A percentile compares a stretch with the other conserved stretches of the same genome.
These are phyloP conservation scores for Xiphias gladius DNA, from an alignment of 2,113 vertebrate species.

Conservation along the genomic window DNA sequence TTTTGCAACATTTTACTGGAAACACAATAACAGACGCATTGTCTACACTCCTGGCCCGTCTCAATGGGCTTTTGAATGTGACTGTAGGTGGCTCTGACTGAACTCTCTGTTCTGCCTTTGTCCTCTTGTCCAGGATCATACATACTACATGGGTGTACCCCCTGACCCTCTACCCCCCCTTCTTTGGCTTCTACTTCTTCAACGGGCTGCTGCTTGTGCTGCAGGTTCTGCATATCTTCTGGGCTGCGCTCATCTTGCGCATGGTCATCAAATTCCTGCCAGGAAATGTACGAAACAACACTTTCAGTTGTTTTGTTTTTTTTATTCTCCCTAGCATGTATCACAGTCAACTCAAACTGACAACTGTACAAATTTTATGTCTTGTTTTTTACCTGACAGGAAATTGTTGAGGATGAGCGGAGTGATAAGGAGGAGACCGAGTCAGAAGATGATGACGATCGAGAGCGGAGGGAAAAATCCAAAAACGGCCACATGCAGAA, in stretches of 20 bases:
- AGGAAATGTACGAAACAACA: slow-evolving; percentile 86
- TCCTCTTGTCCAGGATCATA: slow-evolving; percentile 88
- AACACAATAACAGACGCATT: slow-evolving; percentile 51
- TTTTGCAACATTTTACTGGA: slow-evolving; percentile 17
- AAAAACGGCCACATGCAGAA: slow-evolving; percentile 90
- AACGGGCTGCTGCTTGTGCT: slow-evolving; percentile 91
- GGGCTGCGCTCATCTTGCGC: slow-evolving; percentile 92
- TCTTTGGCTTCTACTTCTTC: slow-evolving; percentile 97
- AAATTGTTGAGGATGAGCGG: slow-evolving; percentile 91
- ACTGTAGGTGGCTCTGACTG: slow-evolving; percentile 70
- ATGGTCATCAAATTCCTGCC: slow-evolving; percentile 96
- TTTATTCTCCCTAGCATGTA: not conserved
- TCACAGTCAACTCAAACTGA: not conserved
- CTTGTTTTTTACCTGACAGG: slow-evolving; percentile 49
- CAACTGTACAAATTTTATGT: not conserved
- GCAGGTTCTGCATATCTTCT: slow-evolving; percentile 93
- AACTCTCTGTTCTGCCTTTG: slow-evolving; percentile 66
- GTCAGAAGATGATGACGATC: slow-evolving; percentile 86
- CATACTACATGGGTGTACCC: slow-evolving; percentile 91
- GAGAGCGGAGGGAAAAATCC: slow-evolving; percentile 24
- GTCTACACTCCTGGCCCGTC: slow-evolving; percentile 35
- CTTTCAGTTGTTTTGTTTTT: not conserved
- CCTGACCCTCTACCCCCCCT: slow-evolving; percentile 87
- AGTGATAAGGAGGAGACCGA: slow-evolving; percentile 94
- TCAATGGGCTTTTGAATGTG: slow-evolving; percentile 64